A percentile compares a stretch with the other conserved stretches of the same genome.
phyloP scores from a whole-genome alignment of 2,113 vertebrate genomes.

The Dinomys branickii region DNA sequence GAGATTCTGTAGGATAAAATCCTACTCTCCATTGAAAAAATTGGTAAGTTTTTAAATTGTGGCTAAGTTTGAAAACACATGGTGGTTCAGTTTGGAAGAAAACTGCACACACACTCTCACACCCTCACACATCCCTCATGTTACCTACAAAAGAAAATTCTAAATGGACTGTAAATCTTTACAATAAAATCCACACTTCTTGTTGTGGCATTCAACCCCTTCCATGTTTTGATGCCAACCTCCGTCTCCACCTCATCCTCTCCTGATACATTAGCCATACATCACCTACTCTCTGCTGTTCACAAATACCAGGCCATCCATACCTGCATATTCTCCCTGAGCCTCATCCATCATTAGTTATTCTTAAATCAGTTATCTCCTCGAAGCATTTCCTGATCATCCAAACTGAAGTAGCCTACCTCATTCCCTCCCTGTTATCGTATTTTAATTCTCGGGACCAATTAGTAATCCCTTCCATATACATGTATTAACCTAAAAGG shows the following conservation, averaged over 20 bases:
- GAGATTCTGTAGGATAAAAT: background rate
- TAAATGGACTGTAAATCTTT: background rate
- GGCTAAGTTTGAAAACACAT: conserved; percentile 29
- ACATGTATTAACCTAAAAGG: background rate
- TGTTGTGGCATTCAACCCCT: background rate
- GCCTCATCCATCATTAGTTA: background rate
- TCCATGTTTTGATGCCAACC: background rate
- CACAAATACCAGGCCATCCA: background rate
- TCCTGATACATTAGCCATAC: background rate
- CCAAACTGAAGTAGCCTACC: background rate
- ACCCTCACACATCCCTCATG: background rate
- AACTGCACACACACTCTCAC: background rate
- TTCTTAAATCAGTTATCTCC: background rate
- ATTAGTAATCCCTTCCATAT: background rate
- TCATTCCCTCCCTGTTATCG: background rate
- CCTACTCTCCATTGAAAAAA: background rate
- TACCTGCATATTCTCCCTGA: background rate
- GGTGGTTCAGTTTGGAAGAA: background rate
- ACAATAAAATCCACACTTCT: background rate
- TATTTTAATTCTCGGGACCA: background rate
- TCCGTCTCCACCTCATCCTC: background rate
- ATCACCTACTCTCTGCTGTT: background rate
- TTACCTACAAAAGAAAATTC: conserved; percentile 18
- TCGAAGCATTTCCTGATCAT: background rate
- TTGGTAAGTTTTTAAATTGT: background rate